Evolutionary conservation across 2,797 vertebrate species (phyloP).

Genomic region (Sciaenops ocellatus): DNA sequence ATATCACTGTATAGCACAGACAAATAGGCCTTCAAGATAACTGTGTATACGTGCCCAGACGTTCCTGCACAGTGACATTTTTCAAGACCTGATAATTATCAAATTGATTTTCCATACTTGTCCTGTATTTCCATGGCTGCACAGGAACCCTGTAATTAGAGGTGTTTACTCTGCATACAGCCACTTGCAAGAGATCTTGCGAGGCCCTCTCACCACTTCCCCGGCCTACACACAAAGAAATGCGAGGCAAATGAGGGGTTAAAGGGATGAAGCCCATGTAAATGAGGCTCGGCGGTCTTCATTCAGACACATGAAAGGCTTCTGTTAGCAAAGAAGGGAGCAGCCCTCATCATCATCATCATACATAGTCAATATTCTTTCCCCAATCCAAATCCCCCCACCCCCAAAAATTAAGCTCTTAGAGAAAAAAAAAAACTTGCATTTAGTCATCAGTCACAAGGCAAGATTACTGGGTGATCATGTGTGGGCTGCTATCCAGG

Average conservation of each 20-base stretch:
- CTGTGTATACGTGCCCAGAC: neutral
- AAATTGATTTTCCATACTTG: slow-evolving; percentile 65
- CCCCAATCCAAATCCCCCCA: neutral
- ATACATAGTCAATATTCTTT: slow-evolving; percentile 80
- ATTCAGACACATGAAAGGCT: slow-evolving; percentile 81
- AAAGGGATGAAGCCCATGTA: slow-evolving; percentile 78
- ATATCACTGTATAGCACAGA: neutral
- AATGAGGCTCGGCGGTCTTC: slow-evolving; percentile 77
- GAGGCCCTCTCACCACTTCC: slow-evolving; percentile 68
- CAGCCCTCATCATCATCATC: slow-evolving; percentile 65
- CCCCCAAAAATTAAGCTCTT: slow-evolving; percentile 46
- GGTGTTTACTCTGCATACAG: slow-evolving; percentile 68
- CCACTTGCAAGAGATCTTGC: slow-evolving; percentile 60
- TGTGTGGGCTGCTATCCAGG: slow-evolving; percentile 55
- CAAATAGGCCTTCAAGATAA: slow-evolving; percentile 1
- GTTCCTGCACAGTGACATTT: slow-evolving; percentile 32
- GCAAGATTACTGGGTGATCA: slow-evolving; percentile 57
- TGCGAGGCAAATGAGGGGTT: slow-evolving; percentile 67
- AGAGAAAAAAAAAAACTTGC: slow-evolving; percentile 32
- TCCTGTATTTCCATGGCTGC: slow-evolving; percentile 49
- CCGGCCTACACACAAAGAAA: slow-evolving; percentile 71
- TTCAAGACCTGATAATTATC: slow-evolving; percentile 44
- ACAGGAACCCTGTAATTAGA: slow-evolving; percentile 71
- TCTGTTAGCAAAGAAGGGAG: slow-evolving; percentile 67
- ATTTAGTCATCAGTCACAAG: slow-evolving; percentile 50